These are phyloP conservation scores for Bufo gargarizans DNA, from an alignment of 2,113 vertebrate species.

Conservation along the genomic window DNA sequence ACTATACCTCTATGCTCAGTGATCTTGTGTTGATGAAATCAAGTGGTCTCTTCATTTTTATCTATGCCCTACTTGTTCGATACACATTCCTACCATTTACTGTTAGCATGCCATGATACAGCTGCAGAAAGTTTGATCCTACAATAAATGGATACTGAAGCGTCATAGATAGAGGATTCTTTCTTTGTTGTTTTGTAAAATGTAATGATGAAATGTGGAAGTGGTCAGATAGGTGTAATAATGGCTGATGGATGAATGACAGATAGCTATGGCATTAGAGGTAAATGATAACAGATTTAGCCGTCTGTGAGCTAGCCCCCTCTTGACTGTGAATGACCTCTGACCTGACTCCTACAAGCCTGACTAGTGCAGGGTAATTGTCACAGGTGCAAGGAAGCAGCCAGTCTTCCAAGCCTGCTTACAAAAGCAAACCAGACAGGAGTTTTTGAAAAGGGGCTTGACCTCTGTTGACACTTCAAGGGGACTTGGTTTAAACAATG, in stretches of 20 bases:
- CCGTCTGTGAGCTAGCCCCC: constrained; percentile 88
- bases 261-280: constrained; percentile 92
- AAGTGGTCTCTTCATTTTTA: neutral
- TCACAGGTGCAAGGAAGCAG: constrained; percentile 87
- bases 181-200: neutral
- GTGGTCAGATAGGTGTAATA: constrained; percentile 33
- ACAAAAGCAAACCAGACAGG: constrained; percentile 72
- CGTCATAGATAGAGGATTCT: too few relatives aligned
- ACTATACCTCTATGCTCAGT: neutral
- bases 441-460: constrained; percentile 72
- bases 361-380: constrained; percentile 82
- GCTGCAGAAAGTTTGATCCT: neutral
- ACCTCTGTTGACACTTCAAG: constrained; percentile 70
- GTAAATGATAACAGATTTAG: constrained; percentile 92
- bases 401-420: constrained; percentile 63
- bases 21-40: neutral
- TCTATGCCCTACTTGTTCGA: neutral
- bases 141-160: neutral
- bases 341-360: constrained; percentile 87
- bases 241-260: constrained; percentile 79
- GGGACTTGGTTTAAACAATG: constrained; percentile 60
- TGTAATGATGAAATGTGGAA: constrained; percentile 3
- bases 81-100: neutral
- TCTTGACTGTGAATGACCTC: constrained; percentile 87
- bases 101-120: neutral